Evolutionary conservation across 2,113 vertebrate species (phyloP).

Genomic region (Cheirogaleus medius): DNA sequence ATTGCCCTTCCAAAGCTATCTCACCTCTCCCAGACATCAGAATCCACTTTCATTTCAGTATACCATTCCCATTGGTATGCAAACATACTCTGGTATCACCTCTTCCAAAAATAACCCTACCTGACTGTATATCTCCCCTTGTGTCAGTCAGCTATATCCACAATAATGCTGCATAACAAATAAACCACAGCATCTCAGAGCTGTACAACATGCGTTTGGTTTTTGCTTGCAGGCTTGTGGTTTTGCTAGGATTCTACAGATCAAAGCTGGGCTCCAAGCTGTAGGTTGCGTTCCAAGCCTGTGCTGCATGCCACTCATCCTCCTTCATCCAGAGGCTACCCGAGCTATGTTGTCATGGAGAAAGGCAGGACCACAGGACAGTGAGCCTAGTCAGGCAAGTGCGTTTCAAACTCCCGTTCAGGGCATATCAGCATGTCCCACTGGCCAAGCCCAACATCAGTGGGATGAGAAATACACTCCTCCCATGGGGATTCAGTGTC

Average conservation of each 20-base stretch:
- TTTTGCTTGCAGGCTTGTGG: neutral
- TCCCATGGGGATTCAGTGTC: neutral
- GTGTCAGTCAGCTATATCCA: neutral
- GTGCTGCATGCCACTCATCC: neutral
- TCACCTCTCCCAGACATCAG: neutral
- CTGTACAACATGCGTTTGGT: neutral
- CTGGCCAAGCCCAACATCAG: neutral
- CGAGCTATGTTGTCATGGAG: neutral
- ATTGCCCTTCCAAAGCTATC: neutral
- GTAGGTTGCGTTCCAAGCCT: neutral
- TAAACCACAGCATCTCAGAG: neutral
- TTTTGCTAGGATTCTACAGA: neutral
- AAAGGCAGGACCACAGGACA: neutral
- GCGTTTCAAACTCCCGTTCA: neutral
- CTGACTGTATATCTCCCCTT: neutral
- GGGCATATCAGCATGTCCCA: neutral
- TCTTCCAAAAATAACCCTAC: neutral
- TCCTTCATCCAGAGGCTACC: neutral
- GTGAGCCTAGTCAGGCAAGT: neutral
- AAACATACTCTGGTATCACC: conserved; percentile 28
- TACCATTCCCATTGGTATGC: neutral
- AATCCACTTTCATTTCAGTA: neutral
- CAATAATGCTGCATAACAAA: neutral
- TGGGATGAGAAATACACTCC: neutral
- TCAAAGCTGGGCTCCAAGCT: neutral